Evolutionary conservation across 2,113 vertebrate genomes (phyloP).

Genomic region (Columbina picui): DNA sequence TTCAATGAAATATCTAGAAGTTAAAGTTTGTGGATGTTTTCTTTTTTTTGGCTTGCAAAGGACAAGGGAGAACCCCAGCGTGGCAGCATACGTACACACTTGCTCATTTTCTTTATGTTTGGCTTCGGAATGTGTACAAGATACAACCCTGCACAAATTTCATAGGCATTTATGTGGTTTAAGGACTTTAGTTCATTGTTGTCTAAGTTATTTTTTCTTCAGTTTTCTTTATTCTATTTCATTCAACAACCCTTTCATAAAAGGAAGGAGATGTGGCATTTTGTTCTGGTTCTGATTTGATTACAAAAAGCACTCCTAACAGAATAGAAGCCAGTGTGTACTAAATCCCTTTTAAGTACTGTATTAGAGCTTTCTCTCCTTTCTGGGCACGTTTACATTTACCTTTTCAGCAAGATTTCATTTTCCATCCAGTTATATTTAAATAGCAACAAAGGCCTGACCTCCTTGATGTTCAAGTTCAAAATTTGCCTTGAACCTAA

Average conservation of each 20-base stretch:
- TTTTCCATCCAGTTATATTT: constrained; percentile 8
- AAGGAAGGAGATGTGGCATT: neutral
- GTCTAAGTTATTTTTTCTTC: neutral
- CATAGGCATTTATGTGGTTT: neutral
- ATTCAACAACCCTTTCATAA: neutral
- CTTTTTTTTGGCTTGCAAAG: neutral
- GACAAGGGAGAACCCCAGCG: neutral
- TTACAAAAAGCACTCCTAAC: neutral
- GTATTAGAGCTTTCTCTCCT: constrained; percentile 4
- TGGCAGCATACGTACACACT: fast-evolving
- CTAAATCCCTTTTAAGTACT: neutral
- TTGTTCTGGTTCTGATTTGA: constrained; percentile 33
- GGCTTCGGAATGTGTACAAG: neutral
- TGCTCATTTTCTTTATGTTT: neutral
- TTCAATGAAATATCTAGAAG: neutral
- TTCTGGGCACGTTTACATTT: neutral
- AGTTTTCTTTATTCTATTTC: neutral
- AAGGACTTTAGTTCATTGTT: neutral
- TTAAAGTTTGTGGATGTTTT: neutral
- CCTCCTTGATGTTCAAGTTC: constrained; percentile 15
- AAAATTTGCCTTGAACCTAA: constrained; percentile 41
- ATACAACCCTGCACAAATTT: neutral
- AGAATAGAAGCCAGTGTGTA: neutral
- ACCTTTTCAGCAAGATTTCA: constrained; percentile 21
- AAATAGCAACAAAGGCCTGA: constrained; percentile 7